A percentile compares a stretch with the other conserved stretches of the same genome.
Conservation (phyloP, 2,888 invertebrate genomes). For the Cryptocheilus praepositus region DNA sequence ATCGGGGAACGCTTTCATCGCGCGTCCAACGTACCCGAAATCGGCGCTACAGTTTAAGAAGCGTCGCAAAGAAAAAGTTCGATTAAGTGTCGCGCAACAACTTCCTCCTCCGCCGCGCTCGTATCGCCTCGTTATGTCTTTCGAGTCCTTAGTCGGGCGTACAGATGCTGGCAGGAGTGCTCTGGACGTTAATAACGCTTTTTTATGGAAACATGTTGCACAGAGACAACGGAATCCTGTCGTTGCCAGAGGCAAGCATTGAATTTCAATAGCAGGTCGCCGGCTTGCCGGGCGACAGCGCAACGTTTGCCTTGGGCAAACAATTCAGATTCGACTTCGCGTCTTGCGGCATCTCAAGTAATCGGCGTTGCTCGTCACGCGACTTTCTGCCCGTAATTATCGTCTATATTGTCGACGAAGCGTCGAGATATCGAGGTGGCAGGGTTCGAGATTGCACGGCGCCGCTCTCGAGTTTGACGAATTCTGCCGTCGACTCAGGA, state of each 20-base stretch:
- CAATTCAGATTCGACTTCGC: conserved; percentile 20
- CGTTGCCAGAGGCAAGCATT: conserved; percentile 6
- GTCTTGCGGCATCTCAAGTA: conserved; percentile 1
- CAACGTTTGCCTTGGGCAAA: conserved; percentile 19
- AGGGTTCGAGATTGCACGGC: no score
- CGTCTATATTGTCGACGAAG: background rate
- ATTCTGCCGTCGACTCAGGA: background rate
- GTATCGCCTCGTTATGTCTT: background rate
- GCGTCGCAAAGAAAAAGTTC: background rate
- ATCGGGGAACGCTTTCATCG: conserved; percentile 21
- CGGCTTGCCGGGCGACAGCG: background rate
- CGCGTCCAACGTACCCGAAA: background rate
- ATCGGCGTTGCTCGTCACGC: background rate
- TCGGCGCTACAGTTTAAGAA: background rate
- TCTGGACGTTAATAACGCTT: background rate
- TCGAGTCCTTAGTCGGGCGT: no score
- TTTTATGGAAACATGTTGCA: conserved; percentile 11
- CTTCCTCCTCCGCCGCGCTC: background rate
- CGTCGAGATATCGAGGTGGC: background rate
- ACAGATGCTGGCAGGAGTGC: no score
- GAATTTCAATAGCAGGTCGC: conserved; percentile 22
- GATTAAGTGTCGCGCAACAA: background rate
- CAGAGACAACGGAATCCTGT: no score
- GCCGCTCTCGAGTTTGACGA: background rate
- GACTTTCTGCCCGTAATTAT: background rate